Conservation (phyloP, 2,113 vertebrate species). For the Pyrgilauda ruficollis region DNA sequence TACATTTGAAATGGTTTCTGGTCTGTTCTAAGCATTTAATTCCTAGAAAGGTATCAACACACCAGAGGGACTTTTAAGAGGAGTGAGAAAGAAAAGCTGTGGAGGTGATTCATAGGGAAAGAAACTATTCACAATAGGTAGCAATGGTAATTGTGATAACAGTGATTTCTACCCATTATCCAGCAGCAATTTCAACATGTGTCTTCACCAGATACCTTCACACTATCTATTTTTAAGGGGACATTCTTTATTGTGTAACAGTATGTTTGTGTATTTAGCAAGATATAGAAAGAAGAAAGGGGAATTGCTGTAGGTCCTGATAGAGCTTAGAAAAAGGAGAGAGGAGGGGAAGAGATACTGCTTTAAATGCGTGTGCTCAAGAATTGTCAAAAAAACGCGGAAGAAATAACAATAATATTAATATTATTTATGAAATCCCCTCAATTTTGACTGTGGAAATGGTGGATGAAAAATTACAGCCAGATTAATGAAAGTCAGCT, state of each 20-base stretch:
- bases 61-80: not conserved
- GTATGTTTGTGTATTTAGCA: not conserved
- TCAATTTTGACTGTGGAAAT: not conserved
- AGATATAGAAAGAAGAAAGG: not conserved
- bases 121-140: not conserved
- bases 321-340: not conserved
- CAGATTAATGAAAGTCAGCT: not conserved
- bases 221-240: not conserved
- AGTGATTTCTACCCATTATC: not conserved
- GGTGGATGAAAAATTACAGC: not conserved
- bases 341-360: rapidly evolving
- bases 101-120: not conserved
- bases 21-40: not conserved
- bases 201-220: not conserved
- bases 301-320: not conserved
- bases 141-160: not conserved
- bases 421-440: rapidly evolving
- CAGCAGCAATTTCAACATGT: not conserved
- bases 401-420: not conserved
- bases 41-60: conserved; percentile 10
- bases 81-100: not conserved
- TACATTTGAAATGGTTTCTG: not conserved
- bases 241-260: not conserved
- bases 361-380: not conserved
- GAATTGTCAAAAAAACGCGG: not conserved